Evolutionary conservation across 37 sponge, comb jelly and placozoan species (phyloP).

Genomic region (Amphimedon queenslandica): DNA sequence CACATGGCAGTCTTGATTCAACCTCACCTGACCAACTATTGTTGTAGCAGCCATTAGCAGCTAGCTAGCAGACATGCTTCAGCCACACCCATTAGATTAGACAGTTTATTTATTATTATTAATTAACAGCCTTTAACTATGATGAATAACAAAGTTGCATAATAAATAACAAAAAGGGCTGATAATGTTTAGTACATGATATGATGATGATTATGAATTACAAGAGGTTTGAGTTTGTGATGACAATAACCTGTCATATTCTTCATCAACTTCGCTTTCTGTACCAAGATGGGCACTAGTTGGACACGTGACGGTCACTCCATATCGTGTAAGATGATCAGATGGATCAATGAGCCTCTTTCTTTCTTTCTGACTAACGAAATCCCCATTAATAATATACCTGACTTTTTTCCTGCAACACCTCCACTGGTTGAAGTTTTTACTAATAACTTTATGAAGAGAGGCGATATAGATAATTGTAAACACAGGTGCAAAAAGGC

Average conservation of each 20-base stretch:
- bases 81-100: no score
- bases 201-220: background rate
- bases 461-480: background rate
- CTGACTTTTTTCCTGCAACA: background rate
- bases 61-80: no score
- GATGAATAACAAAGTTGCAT: no score
- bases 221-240: no score
- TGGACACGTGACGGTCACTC: background rate
- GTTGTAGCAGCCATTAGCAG: no score
- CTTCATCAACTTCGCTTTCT: background rate
- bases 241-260: no score
- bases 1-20: no score
- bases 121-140: no score
- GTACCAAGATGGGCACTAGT: background rate
- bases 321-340: background rate
- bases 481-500: background rate
- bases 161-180: no score
- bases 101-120: no score
- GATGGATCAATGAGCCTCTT: background rate
- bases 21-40: no score
- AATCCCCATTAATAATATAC: no score
- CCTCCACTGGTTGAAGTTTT: background rate
- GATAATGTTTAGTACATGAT: background rate
- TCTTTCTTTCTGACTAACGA: background rate
- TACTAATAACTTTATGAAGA: background rate